phyloP scores from a whole-genome alignment of 2,113 vertebrate genomes.

The Ceratotherium simum region DNA sequence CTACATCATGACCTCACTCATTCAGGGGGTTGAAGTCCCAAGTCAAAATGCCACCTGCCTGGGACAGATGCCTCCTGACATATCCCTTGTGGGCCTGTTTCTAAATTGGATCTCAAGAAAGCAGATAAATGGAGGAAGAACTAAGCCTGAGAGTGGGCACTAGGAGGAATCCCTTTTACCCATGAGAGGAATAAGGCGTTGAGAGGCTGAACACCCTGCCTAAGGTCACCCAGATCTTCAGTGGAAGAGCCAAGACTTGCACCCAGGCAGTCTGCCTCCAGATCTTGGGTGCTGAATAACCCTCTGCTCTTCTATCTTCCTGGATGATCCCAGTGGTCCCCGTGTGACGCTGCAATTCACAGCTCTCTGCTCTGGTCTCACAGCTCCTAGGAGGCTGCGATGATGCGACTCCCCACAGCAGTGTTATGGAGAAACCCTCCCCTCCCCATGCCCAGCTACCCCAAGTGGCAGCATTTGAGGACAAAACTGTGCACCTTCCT shows the following conservation, averaged over 20 bases:
- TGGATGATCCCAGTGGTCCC: background rate
- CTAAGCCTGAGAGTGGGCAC: no score
- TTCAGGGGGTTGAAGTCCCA: background rate
- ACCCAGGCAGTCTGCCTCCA: no score
- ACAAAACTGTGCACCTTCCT: background rate
- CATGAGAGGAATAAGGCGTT: background rate
- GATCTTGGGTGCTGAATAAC: background rate
- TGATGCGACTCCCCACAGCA: no score
- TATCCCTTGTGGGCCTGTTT: background rate
- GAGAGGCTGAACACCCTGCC: background rate
- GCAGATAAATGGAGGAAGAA: background rate
- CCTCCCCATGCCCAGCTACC: fast-evolving
- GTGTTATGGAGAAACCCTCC: background rate
- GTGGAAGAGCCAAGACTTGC: background rate
- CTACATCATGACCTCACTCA: background rate
- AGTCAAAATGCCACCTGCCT: background rate
- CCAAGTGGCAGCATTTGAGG: background rate
- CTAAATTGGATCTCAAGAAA: background rate
- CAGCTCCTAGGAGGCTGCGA: background rate
- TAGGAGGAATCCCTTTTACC: background rate
- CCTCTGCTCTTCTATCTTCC: background rate
- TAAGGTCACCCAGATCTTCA: background rate
- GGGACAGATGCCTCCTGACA: background rate
- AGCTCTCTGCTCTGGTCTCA: background rate
- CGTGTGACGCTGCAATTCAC: fast-evolving